Base-by-base conservation (phyloP, 2,113 vertebrate species). In the Hypanus sabinus region DNA sequence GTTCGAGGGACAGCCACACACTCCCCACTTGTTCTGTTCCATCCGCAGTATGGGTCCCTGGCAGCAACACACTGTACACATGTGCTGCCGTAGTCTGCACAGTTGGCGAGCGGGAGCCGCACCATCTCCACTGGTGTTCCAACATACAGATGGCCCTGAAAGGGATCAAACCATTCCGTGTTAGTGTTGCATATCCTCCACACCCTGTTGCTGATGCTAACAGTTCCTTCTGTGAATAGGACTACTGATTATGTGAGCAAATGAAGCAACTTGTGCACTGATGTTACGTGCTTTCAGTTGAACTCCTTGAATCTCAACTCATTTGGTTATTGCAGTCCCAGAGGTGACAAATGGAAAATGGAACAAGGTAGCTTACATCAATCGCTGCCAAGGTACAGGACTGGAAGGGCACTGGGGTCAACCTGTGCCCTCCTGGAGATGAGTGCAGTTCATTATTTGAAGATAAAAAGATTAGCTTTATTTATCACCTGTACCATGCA, bases 31-130 rank as follows among this genome's bases (percentile, higher is more conserved):
- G 94, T 94, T 33, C 76, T 30, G 80, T 98, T 96, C 97, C 97
- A 98, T 8, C 96, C 97, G 85, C 97, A 98, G 88, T 98, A 98
- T 0, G 97, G 97, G 94, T 98, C 97, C 22, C 96, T 94, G 30
- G 97, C 96, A 18, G 97, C 96, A 85, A 97, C 96, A 95, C 97
- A 98, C 90, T 97, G 97, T 91, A 96, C 95, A 94, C 97, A 98
- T 0, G 96, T 97, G 95, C 97, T 95, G 2, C 96, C 96, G 94
- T 98, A 98, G 93, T 96, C 96, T 94, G 95, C 65, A 2, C 97
- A 98, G 95, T 97, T 97, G 3, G 97, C 97, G 94, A 98, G 95
- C 0, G 95, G 97, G 90, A 98, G 94, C 18, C 97, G 96, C 94
- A 96, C 96, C 36, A 97, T 95, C 95, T 97, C 97, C 95, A 96